phyloP scores from a whole-genome alignment of 2,113 vertebrate genomes.

The Chloroceryle aenea region DNA sequence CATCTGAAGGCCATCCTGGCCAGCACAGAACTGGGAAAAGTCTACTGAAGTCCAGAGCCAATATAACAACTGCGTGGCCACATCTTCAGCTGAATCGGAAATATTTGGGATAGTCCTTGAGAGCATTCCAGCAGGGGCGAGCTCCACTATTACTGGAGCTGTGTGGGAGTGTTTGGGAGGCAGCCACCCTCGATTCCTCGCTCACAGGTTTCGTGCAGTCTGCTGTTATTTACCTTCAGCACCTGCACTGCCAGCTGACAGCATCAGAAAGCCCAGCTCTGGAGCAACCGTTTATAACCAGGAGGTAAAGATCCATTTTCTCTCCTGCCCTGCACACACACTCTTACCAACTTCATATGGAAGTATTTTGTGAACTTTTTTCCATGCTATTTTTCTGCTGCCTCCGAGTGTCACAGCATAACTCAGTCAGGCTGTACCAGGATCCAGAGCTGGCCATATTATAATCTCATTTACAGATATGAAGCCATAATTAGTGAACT shows the following conservation, averaged over 20 bases:
- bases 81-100: background rate
- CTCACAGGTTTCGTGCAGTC: background rate
- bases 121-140: background rate
- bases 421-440: constrained; percentile 82
- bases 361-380: constrained; percentile 53
- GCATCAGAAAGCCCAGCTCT: background rate
- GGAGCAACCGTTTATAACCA: background rate
- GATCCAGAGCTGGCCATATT: constrained; percentile 76
- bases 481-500: constrained; percentile 77
- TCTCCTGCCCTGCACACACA: background rate
- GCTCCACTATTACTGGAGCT: background rate
- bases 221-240: background rate
- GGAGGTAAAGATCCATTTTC: background rate
- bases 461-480: constrained; percentile 82
- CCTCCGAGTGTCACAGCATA: constrained; percentile 73
- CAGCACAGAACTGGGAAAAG: background rate
- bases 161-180: background rate
- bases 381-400: constrained; percentile 67
- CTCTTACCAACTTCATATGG: background rate
- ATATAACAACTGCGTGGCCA: background rate
- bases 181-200: background rate
- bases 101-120: constrained; percentile 10
- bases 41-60: background rate
- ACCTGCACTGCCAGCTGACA: background rate
- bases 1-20: background rate